A percentile compares a stretch with the other conserved stretches of the same genome.
Evolutionary conservation across 2,888 invertebrate species (phyloP).

Genomic region (Epinotia brunnichana): DNA sequence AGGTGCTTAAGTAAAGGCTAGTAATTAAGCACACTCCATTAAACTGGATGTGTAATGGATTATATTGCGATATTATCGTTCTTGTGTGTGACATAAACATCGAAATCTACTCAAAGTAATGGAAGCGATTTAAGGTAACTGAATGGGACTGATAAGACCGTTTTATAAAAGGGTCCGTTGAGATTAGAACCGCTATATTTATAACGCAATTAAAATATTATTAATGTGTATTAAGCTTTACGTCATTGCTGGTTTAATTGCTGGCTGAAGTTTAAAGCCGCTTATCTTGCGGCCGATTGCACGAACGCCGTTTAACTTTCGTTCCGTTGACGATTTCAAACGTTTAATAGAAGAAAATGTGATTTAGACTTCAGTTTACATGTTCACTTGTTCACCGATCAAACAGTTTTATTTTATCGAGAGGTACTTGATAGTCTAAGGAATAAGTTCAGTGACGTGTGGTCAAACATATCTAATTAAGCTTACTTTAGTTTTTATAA

Average conservation of each 20-base stretch:
- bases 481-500: background rate
- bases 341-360: background rate
- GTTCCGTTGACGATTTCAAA: slow-evolving; percentile 9
- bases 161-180: slow-evolving; percentile 36
- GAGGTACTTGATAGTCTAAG: too few relatives aligned
- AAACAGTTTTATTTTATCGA: too few relatives aligned
- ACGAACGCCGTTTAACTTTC: slow-evolving; percentile 31
- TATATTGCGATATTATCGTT: slow-evolving; percentile 80
- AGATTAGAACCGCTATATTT: slow-evolving; percentile 38
- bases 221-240: slow-evolving; percentile 36
- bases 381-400: background rate
- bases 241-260: slow-evolving; percentile 38
- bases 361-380: background rate
- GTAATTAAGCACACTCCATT: slow-evolving; percentile 58
- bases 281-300: slow-evolving; percentile 35
- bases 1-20: slow-evolving; percentile 15
- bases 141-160: slow-evolving; percentile 61
- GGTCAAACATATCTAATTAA: too few relatives aligned
- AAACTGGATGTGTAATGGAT: slow-evolving; percentile 75
- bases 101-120: slow-evolving; percentile 82
- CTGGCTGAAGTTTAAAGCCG: slow-evolving; percentile 34
- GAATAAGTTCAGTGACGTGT: too few relatives aligned
- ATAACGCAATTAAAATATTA: slow-evolving; percentile 40
- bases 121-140: slow-evolving; percentile 78
- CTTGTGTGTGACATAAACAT: slow-evolving; percentile 79